A percentile compares a stretch with the other conserved stretches of the same genome.
Conservation (phyloP, 2,888 invertebrate genomes). For the Clanis bilineata region DNA sequence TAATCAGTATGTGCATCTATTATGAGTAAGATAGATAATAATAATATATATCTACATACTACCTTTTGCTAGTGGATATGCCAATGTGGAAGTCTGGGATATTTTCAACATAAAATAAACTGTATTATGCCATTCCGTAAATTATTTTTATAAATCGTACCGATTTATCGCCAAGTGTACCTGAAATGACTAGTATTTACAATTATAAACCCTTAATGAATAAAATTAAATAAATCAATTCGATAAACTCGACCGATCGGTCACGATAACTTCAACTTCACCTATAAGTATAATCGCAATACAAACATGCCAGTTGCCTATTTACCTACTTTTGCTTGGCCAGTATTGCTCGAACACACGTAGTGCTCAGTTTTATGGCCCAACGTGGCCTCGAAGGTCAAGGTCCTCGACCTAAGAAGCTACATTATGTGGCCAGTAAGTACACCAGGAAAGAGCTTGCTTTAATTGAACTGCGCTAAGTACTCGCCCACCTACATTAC, state of each 20-base stretch:
- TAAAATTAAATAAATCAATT: too few relatives aligned
- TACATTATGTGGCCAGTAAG: constrained; percentile 17
- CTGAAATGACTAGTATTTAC: too few relatives aligned
- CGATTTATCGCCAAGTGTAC: too few relatives aligned
- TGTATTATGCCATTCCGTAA: too few relatives aligned
- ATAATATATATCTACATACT: too few relatives aligned
- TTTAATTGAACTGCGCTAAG: constrained; percentile 13
- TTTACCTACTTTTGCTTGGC: constrained; percentile 5
- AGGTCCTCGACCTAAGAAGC: constrained; percentile 11
- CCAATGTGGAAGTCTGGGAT: too few relatives aligned
- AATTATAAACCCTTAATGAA: too few relatives aligned
- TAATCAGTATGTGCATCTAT: too few relatives aligned
- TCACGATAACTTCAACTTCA: background rate
- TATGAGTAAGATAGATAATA: too few relatives aligned
- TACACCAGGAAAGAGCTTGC: background rate
- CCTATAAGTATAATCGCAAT: background rate
- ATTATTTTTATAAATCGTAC: too few relatives aligned
- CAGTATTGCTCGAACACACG: background rate
- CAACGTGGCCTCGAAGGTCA: constrained; percentile 6
- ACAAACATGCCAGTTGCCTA: background rate
- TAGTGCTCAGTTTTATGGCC: constrained; percentile 5
- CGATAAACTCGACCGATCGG: background rate
- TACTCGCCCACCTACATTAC: constrained; percentile 1
- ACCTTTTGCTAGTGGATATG: too few relatives aligned
- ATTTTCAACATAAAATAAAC: too few relatives aligned